Base-by-base conservation (phyloP, 2,888 invertebrate species). In the Amblyjoppa fuscipennis region DNA sequence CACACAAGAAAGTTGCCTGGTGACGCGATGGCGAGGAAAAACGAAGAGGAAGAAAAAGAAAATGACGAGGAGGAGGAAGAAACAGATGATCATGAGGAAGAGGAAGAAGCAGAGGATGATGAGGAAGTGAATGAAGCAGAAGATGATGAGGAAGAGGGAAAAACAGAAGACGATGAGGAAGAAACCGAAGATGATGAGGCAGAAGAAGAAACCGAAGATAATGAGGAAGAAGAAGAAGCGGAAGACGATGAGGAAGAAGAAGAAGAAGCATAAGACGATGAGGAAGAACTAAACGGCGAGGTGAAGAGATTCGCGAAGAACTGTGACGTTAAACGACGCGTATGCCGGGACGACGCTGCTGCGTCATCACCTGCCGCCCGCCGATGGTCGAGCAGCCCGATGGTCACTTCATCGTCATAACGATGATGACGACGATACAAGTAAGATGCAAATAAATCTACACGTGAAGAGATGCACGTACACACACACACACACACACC, bases 1-100 rank as follows among this genome's bases (percentile, higher is more conserved):
- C 82, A 82, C 79, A 80, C 79, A 76, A 85, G 75, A 81, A 75
- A 81, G 74, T 75, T 49, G 81, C 34, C 74, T 59, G 68, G 68
- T 81, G 80, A 80, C 66, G 45, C 45, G 80, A 73, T 31, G n/a
- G 34, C 74, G 38, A 75, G 51, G 20, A 71, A 20, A 45, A 31
- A 3, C 56, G 45, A 34, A 20, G 59, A 76, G 5, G 49, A 49
- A 25, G 51, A 61, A 25, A 53, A 2, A 0, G 69, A 61, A 13
- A 16, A 71, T n/a, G 51, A 49, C 3, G 76, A 25, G 20, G 45
- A 45, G 3, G 45, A 45, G 5, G 45, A 13, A 13, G 45, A 16
- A 16, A 13, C 45, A 41, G 3, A 41, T 9, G 11, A 41, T 41
- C 0, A 11, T 41, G 41, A 41, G 41, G 3, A 41, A 41, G 41